These are phyloP conservation scores for Psittacula cyanocephala DNA, from an alignment of 2,113 vertebrate genomes.

Conservation along the genomic window DNA sequence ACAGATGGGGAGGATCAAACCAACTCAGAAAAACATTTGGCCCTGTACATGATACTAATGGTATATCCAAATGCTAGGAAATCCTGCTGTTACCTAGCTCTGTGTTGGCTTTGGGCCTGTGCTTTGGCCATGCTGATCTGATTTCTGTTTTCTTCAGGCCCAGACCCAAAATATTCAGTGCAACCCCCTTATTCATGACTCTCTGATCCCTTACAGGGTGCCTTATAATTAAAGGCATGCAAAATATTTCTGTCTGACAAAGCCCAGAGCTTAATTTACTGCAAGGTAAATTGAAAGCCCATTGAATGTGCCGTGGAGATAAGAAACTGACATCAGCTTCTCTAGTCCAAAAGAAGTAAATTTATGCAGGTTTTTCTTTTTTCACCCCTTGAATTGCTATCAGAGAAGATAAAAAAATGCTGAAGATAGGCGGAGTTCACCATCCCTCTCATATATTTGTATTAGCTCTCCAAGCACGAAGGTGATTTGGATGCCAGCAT, in stretches of 20 bases:
- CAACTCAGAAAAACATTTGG: not conserved
- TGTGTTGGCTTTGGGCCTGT: not conserved
- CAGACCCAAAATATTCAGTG: not conserved
- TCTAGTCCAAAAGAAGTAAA: not conserved
- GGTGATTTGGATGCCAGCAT: not conserved
- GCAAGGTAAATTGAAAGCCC: not conserved
- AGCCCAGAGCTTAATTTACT: not conserved
- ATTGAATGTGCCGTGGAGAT: not conserved
- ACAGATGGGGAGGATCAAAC: not conserved
- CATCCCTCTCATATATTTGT: not conserved
- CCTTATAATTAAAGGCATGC: not conserved
- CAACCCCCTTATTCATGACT: not conserved
- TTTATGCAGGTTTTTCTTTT: not conserved
- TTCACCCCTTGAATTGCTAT: not conserved
- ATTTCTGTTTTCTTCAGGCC: not conserved
- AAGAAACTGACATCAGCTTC: not conserved
- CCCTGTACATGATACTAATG: not conserved
- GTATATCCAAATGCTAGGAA: not conserved
- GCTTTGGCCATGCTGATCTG: not conserved
- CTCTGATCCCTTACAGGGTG: not conserved
- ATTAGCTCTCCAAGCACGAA: not conserved
- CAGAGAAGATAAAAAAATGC: not conserved
- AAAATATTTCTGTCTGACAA: not conserved
- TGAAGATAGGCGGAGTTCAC: not conserved
- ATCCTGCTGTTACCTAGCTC: not conserved